Evolutionary conservation across 37 sponge, comb jelly and placozoan genomes (phyloP).

Genomic region (Spongia lamella): DNA sequence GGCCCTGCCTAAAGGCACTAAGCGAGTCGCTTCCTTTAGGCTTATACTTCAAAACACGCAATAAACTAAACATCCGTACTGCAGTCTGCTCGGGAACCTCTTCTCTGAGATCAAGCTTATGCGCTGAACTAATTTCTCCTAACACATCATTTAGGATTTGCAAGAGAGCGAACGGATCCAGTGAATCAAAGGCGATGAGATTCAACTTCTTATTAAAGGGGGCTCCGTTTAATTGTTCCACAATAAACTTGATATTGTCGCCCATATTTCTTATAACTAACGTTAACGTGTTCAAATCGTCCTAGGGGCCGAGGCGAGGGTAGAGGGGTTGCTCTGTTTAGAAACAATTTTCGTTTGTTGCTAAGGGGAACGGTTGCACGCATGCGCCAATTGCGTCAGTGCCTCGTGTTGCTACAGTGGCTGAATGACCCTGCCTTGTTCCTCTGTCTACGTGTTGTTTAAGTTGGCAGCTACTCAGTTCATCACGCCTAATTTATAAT

Average conservation of each 20-base stretch:
- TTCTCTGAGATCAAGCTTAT: conserved; percentile 91
- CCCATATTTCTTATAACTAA: conserved; percentile 58
- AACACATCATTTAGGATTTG: conserved; percentile 98
- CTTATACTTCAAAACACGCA: conserved; percentile 88
- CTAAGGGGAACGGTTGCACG: no score
- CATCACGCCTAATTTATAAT: no score
- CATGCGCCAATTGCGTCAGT: no score
- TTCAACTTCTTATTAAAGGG: conserved; percentile 81
- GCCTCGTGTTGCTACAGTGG: no score
- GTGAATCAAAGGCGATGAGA: conserved; percentile 90
- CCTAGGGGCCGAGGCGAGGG: background rate
- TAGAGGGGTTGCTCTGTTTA: background rate
- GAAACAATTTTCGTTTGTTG: background rate
- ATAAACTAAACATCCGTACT: conserved; percentile 80
- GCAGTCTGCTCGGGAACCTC: conserved; percentile 95
- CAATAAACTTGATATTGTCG: conserved; percentile 82
- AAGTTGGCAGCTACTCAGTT: no score
- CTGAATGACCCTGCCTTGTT: no score
- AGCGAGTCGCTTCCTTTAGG: conserved; percentile 56
- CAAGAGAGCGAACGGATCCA: conserved; percentile 79
- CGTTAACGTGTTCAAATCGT: background rate
- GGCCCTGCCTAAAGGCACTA: conserved; percentile 74
- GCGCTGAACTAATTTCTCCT: conserved; percentile 83
- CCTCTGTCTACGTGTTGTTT: no score
- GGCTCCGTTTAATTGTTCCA: conserved; percentile 82